Evolutionary conservation across 2,888 invertebrate species (phyloP).

Genomic region (Electrophaes corylata): DNA sequence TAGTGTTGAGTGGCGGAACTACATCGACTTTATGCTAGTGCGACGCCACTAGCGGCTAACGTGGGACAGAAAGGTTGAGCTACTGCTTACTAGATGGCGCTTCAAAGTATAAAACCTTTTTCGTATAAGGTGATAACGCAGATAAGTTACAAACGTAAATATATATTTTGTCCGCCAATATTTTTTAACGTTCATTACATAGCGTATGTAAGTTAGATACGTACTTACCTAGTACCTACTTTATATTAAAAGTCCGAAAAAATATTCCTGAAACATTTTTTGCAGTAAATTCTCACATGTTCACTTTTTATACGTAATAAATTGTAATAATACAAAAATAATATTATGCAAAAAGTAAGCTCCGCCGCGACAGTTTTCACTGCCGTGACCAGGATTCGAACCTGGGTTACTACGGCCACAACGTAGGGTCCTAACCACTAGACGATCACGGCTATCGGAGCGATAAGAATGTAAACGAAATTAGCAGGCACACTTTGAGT

Average conservation of each 20-base stretch:
- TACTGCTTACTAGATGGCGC: conserved; percentile 24
- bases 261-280: no score
- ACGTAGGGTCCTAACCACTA: conserved; percentile 91
- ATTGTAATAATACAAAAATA: conserved; percentile 14
- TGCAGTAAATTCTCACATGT: no score
- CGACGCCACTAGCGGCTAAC: neutral
- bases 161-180: no score
- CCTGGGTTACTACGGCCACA: conserved; percentile 91
- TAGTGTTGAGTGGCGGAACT: conserved; percentile 23
- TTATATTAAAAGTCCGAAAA: no score
- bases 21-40: neutral
- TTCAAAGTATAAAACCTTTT: neutral
- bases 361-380: conserved; percentile 71
- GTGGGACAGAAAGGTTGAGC: conserved; percentile 5
- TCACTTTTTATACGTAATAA: no score
- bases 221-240: no score
- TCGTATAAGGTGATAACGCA: neutral
- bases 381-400: conserved; percentile 83
- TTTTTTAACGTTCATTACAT: no score
- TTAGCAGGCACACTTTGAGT: conserved; percentile 70
- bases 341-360: conserved; percentile 43
- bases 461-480: conserved; percentile 77
- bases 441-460: conserved; percentile 83
- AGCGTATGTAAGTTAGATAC: no score
- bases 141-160: no score